A percentile compares a stretch with the other conserved stretches of the same genome.
Conservation (phyloP, 2,113 vertebrate species). For the Columbina picui region DNA sequence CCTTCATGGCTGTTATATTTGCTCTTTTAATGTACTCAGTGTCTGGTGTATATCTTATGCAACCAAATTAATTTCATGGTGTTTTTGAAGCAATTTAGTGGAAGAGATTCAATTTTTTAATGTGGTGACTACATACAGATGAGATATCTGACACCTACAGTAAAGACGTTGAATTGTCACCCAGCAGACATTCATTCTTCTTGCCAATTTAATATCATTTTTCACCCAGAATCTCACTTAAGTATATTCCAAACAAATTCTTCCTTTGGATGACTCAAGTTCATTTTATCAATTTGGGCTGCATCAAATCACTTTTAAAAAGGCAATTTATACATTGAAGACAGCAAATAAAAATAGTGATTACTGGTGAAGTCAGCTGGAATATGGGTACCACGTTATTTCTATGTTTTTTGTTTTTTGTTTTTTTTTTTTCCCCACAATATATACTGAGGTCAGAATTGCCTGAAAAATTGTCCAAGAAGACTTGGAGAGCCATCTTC, state of each 20-base stretch:
- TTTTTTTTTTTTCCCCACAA: background rate
- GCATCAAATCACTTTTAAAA: background rate
- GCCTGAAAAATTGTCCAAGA: background rate
- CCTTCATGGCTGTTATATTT: background rate
- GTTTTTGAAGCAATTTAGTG: conserved; percentile 16
- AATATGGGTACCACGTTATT: background rate
- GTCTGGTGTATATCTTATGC: background rate
- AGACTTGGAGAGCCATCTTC: background rate
- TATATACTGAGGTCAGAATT: background rate
- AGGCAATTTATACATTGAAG: background rate
- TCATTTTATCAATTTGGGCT: background rate
- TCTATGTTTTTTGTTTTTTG: background rate
- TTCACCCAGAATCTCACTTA: background rate
- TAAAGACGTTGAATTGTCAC: background rate
- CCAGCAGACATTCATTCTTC: background rate
- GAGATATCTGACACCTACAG: background rate
- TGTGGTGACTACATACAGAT: background rate
- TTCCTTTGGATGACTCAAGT: background rate
- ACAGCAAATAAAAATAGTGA: background rate
- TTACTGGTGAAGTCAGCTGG: background rate
- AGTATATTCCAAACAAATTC: background rate
- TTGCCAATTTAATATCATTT: background rate
- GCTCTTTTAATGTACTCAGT: background rate
- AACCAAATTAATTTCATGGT: conserved; percentile 17
- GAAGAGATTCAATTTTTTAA: conserved; percentile 14